Percentiles rank a stretch among this genome's conserved stretches.
These are phyloP conservation scores for Ectemnius cavifrons DNA, from an alignment of 2,888 invertebrate genomes.

Conservation along the genomic window DNA sequence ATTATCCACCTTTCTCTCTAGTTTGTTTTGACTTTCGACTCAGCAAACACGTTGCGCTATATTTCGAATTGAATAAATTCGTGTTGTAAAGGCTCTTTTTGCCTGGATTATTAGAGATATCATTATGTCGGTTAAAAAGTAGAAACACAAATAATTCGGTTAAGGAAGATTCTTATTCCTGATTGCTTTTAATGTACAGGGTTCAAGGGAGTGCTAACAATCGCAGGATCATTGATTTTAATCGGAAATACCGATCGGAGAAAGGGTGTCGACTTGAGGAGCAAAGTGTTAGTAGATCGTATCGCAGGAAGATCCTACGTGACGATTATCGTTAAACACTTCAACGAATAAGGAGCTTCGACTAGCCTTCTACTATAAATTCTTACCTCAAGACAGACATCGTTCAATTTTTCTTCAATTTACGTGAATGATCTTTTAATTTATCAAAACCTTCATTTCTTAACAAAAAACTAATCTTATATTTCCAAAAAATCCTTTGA, in stretches of 20 bases:
- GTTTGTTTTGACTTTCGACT: slow-evolving; percentile 19
- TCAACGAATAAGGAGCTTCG: slow-evolving; percentile 45
- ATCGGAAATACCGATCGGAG: slow-evolving; percentile 29
- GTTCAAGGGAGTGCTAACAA: slow-evolving; percentile 36
- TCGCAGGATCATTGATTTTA: slow-evolving; percentile 40
- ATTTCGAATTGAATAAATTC: too few relatives aligned
- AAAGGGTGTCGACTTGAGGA: slow-evolving; percentile 27
- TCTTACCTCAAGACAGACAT: slow-evolving; percentile 8
- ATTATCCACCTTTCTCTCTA: slow-evolving; percentile 36
- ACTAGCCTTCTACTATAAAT: slow-evolving; percentile 28
- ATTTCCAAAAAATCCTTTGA: too few relatives aligned
- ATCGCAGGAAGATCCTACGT: slow-evolving; percentile 51
- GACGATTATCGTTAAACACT: slow-evolving; percentile 64
- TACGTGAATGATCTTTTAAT: too few relatives aligned
- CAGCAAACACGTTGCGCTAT: slow-evolving; percentile 1
- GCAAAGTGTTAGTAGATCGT: slow-evolving; percentile 46
- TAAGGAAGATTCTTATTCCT: not conserved
- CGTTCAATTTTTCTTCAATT: too few relatives aligned
- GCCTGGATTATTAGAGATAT: too few relatives aligned
- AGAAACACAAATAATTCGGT: too few relatives aligned
- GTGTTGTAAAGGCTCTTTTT: too few relatives aligned
- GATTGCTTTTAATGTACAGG: not conserved
- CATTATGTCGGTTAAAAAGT: too few relatives aligned
- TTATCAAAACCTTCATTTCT: too few relatives aligned
- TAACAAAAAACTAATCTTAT: too few relatives aligned